phyloP scores from a whole-genome alignment of 2,113 vertebrate species.

The Pseudorhombus dupliciocellatus region DNA sequence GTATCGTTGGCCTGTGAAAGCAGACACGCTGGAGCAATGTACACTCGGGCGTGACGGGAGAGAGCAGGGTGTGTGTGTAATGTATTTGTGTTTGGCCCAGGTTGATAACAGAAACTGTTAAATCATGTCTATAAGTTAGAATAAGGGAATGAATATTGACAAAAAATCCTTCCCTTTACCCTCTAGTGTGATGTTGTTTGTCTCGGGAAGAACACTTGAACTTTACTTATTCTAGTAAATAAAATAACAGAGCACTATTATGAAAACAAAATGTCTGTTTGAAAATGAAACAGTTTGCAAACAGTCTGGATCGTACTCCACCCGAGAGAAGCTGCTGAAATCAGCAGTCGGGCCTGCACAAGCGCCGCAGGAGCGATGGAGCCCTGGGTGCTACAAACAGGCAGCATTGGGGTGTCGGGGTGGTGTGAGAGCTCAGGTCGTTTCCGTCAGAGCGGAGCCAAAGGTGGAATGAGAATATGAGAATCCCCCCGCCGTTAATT shows the following conservation, averaged over 20 bases:
- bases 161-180: slow-evolving; percentile 24
- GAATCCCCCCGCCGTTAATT: slow-evolving; percentile 64
- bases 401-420: neutral
- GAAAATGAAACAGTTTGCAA: slow-evolving; percentile 16
- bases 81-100: neutral
- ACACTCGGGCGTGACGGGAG: slow-evolving; percentile 51
- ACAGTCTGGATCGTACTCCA: slow-evolving; percentile 29
- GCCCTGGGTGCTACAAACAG: slow-evolving; percentile 20
- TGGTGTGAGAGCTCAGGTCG: slow-evolving; percentile 38
- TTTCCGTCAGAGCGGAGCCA: slow-evolving; percentile 44
- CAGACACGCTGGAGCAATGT: slow-evolving; percentile 49
- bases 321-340: slow-evolving; percentile 31
- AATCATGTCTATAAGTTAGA: slow-evolving; percentile 24
- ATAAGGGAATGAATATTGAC: slow-evolving; percentile 22
- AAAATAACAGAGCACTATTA: slow-evolving; percentile 12
- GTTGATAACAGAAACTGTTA: slow-evolving; percentile 40
- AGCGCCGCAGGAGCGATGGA: slow-evolving; percentile 6
- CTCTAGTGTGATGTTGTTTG: slow-evolving; percentile 24
- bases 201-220: slow-evolving; percentile 9
- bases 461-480: slow-evolving; percentile 49
- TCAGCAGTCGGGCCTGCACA: slow-evolving; percentile 24
- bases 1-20: slow-evolving; percentile 68
- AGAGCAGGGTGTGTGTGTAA: neutral
- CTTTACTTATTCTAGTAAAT: slow-evolving; percentile 3
- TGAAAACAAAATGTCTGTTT: slow-evolving; percentile 13